Base-by-base conservation (phyloP, 2,113 vertebrate genomes). In the Recurvirostra avosetta region DNA sequence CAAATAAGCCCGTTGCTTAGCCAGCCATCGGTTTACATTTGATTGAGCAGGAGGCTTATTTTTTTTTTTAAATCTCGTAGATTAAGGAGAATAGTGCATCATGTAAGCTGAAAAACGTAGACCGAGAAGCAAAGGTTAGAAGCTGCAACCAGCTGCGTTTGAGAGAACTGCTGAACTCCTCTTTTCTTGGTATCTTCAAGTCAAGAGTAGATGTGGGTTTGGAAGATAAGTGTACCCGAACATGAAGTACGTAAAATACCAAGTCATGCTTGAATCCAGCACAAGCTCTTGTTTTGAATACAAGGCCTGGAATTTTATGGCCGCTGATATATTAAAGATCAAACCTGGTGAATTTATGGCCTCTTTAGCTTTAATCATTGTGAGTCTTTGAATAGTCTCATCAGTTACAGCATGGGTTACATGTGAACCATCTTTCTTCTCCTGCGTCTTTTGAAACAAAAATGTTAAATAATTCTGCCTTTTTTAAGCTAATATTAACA, bases 201-300 rank as follows among this genome's bases (percentile, higher is more conserved):
- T 53, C 62, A 49, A 8, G 66, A 70, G 49, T 6, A 12, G 67
- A 17, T 0, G 0, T 77, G 76, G 53, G 5, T n/a, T 29, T 20
- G 45, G 52, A 32, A 91, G 91, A 93, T 91, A 79, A 87, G 62
- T 4, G 10, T 15, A 29, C 30, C 30, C 53, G 27, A 59, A 20
- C 34, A 36, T 21, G 49, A 4, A 8, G 0, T 36, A 1, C 0
- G 1, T 34, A 12, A 26, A 49, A 41, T 5, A 49, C 23, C 17
- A 12, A 22, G 53, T 88, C 80, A 23, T 7, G 49, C 27, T 68
- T 59, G 21, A 21, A 17, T 45, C 8, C 8, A 66, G 71, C 58
- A 50, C 5, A 2, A 27, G 30, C 16, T 52, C 52, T 23, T 61
- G 34, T 61, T 84, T 45, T 86, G 58, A 58, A 27, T 17, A 10